phyloP scores from a whole-genome alignment of 2,888 invertebrate species.

The Chrysolina oricalcia region DNA sequence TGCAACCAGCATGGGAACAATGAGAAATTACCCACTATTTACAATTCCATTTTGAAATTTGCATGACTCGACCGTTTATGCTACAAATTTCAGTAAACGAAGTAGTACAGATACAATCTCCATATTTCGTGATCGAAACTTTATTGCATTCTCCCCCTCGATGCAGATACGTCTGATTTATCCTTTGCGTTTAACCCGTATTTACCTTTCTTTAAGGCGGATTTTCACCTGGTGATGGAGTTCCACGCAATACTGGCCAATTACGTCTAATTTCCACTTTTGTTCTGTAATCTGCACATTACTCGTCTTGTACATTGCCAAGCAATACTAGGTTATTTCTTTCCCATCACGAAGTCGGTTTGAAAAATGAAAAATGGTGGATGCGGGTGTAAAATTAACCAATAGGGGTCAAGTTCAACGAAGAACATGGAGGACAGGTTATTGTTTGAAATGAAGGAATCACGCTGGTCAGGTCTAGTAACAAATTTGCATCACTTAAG shows the following conservation, averaged over 20 bases:
- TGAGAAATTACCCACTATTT: conserved; percentile 44
- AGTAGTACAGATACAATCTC: conserved; percentile 56
- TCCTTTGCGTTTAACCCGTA: conserved; percentile 52
- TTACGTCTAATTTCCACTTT: conserved; percentile 67
- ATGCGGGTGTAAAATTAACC: conserved; percentile 36
- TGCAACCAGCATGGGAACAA: conserved; percentile 38
- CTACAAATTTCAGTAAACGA: conserved; percentile 51
- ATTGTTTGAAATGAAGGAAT: not conserved
- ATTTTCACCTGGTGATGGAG: conserved; percentile 58
- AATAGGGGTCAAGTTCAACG: conserved; percentile 32
- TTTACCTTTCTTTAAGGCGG: conserved; percentile 54
- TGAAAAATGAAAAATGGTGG: conserved; percentile 27
- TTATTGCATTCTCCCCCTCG: conserved; percentile 40
- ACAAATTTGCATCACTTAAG: too few species aligned
- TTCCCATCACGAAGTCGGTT: conserved; percentile 53
- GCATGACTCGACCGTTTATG: conserved; percentile 42
- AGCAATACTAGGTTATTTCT: conserved; percentile 43
- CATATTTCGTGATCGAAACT: conserved; percentile 59
- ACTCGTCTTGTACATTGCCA: conserved; percentile 61
- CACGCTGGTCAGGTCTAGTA: not conserved
- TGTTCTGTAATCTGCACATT: conserved; percentile 66
- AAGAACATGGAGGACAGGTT: conserved; percentile 7
- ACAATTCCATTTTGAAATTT: conserved; percentile 47
- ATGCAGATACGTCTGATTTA: conserved; percentile 57
- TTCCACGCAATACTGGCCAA: conserved; percentile 65